Evolutionary conservation across 1,140 invertebrate species (phyloP).

Genomic region (Drosophila micromelanica): DNA sequence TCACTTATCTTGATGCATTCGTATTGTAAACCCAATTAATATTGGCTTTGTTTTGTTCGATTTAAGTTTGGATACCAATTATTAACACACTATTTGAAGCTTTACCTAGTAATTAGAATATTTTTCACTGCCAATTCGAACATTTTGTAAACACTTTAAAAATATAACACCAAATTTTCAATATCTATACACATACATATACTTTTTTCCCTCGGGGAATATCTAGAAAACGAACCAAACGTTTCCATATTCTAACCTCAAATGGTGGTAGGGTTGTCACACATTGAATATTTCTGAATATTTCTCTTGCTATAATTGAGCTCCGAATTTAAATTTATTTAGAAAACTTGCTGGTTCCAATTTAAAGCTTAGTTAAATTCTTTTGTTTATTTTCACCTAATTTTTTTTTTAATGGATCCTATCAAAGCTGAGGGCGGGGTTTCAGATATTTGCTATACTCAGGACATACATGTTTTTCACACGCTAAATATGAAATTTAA

Average conservation of each 20-base stretch:
- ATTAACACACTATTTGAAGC: constrained; percentile 21
- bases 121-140: not conserved
- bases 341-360: not conserved
- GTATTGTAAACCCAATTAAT: constrained; percentile 24
- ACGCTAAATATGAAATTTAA: not conserved
- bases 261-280: not conserved
- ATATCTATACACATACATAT: no score
- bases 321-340: not conserved
- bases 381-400: no score
- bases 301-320: not conserved
- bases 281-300: not conserved
- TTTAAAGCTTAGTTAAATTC: not conserved
- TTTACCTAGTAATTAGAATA: not conserved
- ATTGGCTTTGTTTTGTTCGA: constrained; percentile 29
- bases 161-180: no score
- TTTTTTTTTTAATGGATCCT: no score
- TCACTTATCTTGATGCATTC: constrained; percentile 24
- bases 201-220: no score
- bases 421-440: no score
- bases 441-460: no score
- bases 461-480: no score
- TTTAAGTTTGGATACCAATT: not conserved
- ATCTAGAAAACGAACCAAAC: not conserved
- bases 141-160: constrained; percentile 1
- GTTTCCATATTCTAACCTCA: constrained; percentile 4